Evolutionary conservation across 2,797 vertebrate species (phyloP), one percentile per base, ranked within the genome.

Genomic region (Rhabdophis nuchalis): DNA sequence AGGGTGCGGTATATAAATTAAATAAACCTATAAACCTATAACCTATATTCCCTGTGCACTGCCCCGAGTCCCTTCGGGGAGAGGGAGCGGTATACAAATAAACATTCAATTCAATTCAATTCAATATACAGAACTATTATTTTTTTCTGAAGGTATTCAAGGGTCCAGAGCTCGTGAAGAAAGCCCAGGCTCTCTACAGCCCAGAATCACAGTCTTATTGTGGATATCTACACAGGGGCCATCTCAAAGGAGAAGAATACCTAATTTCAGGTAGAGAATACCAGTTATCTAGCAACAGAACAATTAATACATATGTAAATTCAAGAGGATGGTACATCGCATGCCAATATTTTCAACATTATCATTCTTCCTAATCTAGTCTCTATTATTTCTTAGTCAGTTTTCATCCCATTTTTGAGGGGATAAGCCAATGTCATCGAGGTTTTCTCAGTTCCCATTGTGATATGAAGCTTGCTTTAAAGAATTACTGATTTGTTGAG

Each of bases 111-210:
- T n/a, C n/a, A n/a, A n/a, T n/a, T n/a, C n/a, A n/a, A n/a, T n/a
- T n/a, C n/a, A n/a, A n/a, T n/a, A n/a, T 10, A 20, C n/a, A 32
- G 64, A 68, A 16, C 32, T 68, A n/a, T 32, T n/a, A 18, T 68
- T 41, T 23, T 5, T 77, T 23, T 18, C 68, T 77, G 68, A 77
- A 77, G 64, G 64, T 68, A 32, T 32, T 16, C 64, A 68, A 68
- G 14, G 64, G 64, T 32, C 5, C 64, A 68, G 2, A 0, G 64
- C 0, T 0, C 0, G 0, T 16, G 7, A 16, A 1, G 16, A 6
- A 16, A 7, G 14, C 2, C 32, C 5, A 1, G 13, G 2, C 6
- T 72, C n/a, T 68, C 64, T 32, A 68, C 14, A 32, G 29, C 13
- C 13, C 64, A 68, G 13, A 6, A 16, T 64, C 13, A 68, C 5